A percentile compares a stretch with the other conserved stretches of the same genome.
These are phyloP conservation scores for Astyanax mexicanus DNA, from an alignment of 2,797 vertebrate genomes.

Conservation along the genomic window DNA sequence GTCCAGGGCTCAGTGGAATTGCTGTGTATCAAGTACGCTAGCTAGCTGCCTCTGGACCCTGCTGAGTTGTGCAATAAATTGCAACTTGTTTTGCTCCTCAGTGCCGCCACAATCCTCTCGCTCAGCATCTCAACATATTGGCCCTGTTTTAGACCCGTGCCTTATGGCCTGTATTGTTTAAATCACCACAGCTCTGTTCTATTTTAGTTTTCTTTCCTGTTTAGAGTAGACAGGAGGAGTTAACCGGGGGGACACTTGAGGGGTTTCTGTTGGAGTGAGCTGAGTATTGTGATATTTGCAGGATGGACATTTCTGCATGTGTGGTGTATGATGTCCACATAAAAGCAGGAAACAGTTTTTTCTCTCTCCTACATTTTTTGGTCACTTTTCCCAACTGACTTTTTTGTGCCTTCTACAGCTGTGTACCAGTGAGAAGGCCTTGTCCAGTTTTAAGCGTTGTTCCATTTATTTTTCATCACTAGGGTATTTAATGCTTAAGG, in stretches of 20 bases:
- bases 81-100: constrained; percentile 29
- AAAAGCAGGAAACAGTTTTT: constrained; percentile 69
- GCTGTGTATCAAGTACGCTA: constrained; percentile 46
- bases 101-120: constrained; percentile 32
- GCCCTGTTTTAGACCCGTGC: constrained; percentile 55
- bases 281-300: constrained; percentile 70
- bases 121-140: constrained; percentile 57
- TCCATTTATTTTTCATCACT: constrained; percentile 36
- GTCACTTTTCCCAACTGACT: background rate
- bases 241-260: constrained; percentile 45
- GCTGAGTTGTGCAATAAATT: constrained; percentile 45
- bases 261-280: constrained; percentile 74
- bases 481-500: constrained; percentile 41
- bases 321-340: constrained; percentile 56
- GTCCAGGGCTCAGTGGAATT: constrained; percentile 31
- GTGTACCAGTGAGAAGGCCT: constrained; percentile 21
- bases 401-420: constrained; percentile 39
- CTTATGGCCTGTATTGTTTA: constrained; percentile 65
- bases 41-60: constrained; percentile 29
- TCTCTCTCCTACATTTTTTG: constrained; percentile 64
- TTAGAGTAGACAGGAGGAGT: constrained; percentile 67
- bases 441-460: constrained; percentile 35
- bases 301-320: constrained; percentile 70
- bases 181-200: constrained; percentile 67
- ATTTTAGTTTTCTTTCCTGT: constrained; percentile 76